Evolutionary conservation across 2,888 invertebrate genomes (phyloP), one percentile per base, ranked within the genome.

Genomic region (Rhimphoctona megacephalus): DNA sequence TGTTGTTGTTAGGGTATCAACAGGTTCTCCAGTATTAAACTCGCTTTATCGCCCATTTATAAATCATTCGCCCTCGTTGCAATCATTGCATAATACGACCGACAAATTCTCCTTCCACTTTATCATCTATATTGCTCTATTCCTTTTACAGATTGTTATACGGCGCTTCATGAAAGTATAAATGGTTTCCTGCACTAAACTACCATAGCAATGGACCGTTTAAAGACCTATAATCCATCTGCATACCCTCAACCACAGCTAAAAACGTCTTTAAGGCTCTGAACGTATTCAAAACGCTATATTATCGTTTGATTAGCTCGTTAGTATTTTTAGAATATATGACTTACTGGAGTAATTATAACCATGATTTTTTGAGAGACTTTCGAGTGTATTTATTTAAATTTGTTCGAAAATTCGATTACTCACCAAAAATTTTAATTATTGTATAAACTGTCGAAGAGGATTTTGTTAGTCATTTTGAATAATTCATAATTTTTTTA

Each of bases 31-130:
- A 61, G 33, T 64, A 22, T 70, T 76, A 54, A 52, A 43, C 57
- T 66, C 39, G 46, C 49, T 79, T 85, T 82, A 85, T 82, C 79
- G 74, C 54, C 82, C 85, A 79, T 82, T 85, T 76, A 66, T 76
- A 79, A 79, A 83, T 79, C 79, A 67, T 70, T 79, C 19, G 69
- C 52, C 43, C 69, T 25, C 54, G 61, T 52, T 69, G 61, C 25
- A n/a, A 82, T 79, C 14, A 14, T 78, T 77, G 78, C 33, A 81
- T 81, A 77, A 81, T 72, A 54, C 57, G 46, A 76, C 66, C 36
- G 78, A 81, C 81, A 78, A 81, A 85, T 81, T 81, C 67, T 77
- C 72, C 43, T 49, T 43, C 72, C 30, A 30, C 43, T 33, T 72
- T 11, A 49, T 70, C 70, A 46, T 70, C 46, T 2, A 14, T n/a